Evolutionary conservation across 2,797 vertebrate species (phyloP).

Genomic region (Lemur catta): DNA sequence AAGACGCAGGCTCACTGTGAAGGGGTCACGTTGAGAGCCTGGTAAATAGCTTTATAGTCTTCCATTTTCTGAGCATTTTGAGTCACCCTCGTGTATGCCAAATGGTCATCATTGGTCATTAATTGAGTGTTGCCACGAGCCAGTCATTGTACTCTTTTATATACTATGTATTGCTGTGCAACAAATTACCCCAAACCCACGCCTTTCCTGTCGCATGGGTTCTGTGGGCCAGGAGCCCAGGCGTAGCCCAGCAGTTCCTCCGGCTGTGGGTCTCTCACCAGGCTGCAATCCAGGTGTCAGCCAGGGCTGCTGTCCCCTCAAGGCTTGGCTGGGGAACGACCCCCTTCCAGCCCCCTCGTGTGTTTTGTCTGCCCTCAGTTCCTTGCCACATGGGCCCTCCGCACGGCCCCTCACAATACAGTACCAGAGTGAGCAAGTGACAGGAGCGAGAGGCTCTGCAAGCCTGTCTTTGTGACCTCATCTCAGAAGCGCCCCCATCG

Average conservation of each 20-base stretch:
- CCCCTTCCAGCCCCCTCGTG: no score
- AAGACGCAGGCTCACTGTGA: neutral
- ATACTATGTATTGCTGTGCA: neutral
- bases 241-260: no score
- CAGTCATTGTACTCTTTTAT: neutral
- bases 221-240: neutral
- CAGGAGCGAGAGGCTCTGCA: neutral
- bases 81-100: neutral
- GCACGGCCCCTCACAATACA: fast-evolving
- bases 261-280: neutral
- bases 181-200: neutral
- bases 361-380: neutral
- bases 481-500: neutral
- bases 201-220: neutral
- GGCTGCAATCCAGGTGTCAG: neutral
- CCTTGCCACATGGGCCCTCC: neutral
- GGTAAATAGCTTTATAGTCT: neutral
- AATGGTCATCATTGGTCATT: neutral
- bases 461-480: neutral
- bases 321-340: neutral
- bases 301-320: neutral
- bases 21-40: neutral
- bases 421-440: neutral
- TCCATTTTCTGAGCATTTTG: neutral
- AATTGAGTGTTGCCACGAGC: neutral